phyloP scores from a whole-genome alignment of 2,888 invertebrate genomes.

The Opisthograptis luteolata region DNA sequence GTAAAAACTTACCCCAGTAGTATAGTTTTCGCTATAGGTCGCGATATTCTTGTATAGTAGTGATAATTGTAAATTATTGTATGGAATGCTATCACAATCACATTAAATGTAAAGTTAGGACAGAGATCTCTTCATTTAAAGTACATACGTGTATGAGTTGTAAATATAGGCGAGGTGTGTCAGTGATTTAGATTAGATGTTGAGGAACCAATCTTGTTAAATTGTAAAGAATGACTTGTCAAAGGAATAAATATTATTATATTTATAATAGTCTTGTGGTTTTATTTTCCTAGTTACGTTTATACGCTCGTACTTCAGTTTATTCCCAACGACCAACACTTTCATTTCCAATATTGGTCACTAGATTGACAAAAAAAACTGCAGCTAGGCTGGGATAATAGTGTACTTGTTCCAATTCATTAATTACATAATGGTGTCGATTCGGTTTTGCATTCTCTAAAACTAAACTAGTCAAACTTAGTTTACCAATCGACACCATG shows the following conservation, averaged over 20 bases:
- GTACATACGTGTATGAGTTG: slow-evolving; percentile 45
- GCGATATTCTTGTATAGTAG: not conserved
- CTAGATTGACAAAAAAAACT: no score
- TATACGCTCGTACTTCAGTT: no score
- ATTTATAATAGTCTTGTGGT: slow-evolving; percentile 62
- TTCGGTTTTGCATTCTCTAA: no score
- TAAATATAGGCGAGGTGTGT: slow-evolving; percentile 43
- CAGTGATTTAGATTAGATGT: slow-evolving; percentile 39
- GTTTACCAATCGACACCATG: no score
- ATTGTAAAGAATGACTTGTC: slow-evolving; percentile 61
- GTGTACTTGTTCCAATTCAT: no score
- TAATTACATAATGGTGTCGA: no score
- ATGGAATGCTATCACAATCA: slow-evolving; percentile 17
- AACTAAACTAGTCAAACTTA: no score
- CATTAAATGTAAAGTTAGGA: not conserved
- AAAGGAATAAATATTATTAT: slow-evolving; percentile 77
- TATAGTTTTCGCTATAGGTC: not conserved
- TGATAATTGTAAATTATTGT: not conserved
- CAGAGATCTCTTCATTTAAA: slow-evolving; percentile 41
- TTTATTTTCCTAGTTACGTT: slow-evolving; percentile 22
- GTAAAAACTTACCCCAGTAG: not conserved
- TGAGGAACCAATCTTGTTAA: slow-evolving; percentile 64
- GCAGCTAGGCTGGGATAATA: no score
- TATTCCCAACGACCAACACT: no score
- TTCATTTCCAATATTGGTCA: no score